These are phyloP conservation scores for Coluber constrictor DNA, from an alignment of 2,797 vertebrate genomes.

Conservation along the genomic window DNA sequence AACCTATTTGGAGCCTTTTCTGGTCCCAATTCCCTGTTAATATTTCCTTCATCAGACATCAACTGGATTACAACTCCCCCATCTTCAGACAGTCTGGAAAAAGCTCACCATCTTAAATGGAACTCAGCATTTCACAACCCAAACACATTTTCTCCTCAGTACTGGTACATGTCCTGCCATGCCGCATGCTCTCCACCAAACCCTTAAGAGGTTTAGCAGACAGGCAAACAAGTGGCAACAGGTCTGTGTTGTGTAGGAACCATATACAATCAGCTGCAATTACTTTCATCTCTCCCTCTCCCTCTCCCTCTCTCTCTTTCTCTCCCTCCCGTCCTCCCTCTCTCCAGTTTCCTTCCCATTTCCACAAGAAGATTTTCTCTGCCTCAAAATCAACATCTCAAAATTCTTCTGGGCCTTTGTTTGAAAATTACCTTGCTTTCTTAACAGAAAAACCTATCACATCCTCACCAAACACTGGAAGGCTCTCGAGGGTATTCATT, in stretches of 20 bases:
- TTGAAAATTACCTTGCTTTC: not conserved
- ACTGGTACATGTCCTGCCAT: not conserved
- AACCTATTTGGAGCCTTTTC: not conserved
- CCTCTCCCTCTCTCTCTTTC: not conserved
- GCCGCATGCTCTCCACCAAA: not conserved
- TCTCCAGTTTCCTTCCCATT: not conserved
- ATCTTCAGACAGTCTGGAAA: not conserved
- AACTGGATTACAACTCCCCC: not conserved
- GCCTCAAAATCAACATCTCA: not conserved
- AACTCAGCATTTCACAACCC: not conserved
- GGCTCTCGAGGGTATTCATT: not conserved
- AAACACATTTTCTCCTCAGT: not conserved
- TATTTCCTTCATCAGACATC: not conserved
- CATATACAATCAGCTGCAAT: not conserved
- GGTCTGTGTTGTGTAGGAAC: not conserved
- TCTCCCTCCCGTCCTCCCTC: not conserved
- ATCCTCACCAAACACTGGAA: conserved; percentile 9
- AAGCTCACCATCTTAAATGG: not conserved
- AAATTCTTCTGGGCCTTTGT: not conserved
- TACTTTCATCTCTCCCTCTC: not conserved
- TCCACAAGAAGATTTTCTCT: not conserved
- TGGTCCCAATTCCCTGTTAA: not conserved
- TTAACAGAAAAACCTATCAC: not conserved
- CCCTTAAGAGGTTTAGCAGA: not conserved
- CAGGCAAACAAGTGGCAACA: conserved; percentile 7